A percentile compares a stretch with the other conserved stretches of the same genome.
Conservation (phyloP, 2,888 invertebrate species). For the Agrochola lychnidis region DNA sequence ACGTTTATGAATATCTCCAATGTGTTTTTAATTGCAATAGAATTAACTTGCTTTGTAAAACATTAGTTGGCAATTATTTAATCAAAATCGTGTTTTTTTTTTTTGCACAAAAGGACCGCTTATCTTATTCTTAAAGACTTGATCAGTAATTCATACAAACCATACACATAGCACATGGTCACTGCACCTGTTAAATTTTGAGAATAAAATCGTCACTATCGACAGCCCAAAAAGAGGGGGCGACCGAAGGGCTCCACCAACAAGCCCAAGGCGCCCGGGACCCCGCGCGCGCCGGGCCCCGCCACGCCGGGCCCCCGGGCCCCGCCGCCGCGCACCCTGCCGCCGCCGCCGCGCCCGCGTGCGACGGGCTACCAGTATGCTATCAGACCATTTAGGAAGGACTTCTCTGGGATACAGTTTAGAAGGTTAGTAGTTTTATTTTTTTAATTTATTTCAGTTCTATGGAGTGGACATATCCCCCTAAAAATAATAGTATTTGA, state of each 20-base stretch:
- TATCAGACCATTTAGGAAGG: constrained; percentile 86
- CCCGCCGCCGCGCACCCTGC: constrained; percentile 66
- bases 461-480: background rate
- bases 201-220: constrained; percentile 61
- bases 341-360: constrained; percentile 78
- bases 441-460: background rate
- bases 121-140: background rate
- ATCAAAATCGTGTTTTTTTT: background rate
- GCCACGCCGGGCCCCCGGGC: constrained; percentile 49
- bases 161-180: constrained; percentile 18
- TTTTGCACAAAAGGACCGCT: background rate
- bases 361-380: constrained; percentile 86
- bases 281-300: constrained; percentile 12
- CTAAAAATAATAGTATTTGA: background rate
- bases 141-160: constrained; percentile 6
- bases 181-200: constrained; percentile 44
- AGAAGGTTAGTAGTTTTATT: constrained; percentile 76
- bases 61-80: background rate
- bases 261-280: constrained; percentile 82
- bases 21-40: background rate
- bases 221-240: constrained; percentile 88
- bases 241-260: constrained; percentile 89
- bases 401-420: constrained; percentile 89
- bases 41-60: background rate
- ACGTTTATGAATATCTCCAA: background rate